Evolutionary conservation across 2,113 vertebrate genomes (phyloP).

Genomic region (Fregata magnificens): DNA sequence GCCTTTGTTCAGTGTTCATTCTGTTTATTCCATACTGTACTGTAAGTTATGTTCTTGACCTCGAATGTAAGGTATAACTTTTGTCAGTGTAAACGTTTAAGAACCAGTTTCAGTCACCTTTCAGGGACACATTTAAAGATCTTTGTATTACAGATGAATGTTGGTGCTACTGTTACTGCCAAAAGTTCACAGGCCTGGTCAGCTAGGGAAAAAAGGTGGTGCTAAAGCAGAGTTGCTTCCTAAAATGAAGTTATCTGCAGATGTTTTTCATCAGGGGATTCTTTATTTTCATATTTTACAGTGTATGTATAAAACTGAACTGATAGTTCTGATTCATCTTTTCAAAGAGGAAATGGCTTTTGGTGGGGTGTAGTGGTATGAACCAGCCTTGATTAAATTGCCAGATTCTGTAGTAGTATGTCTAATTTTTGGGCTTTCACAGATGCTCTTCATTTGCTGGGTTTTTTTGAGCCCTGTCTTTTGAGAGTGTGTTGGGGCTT

Average conservation of each 20-base stretch:
- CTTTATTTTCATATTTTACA: not conserved
- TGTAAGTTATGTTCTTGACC: not conserved
- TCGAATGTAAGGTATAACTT: not conserved
- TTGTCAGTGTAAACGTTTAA: not conserved
- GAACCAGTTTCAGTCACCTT: not conserved
- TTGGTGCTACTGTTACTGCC: not conserved
- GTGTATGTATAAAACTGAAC: not conserved
- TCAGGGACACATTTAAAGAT: not conserved
- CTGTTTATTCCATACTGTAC: not conserved
- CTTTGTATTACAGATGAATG: not conserved
- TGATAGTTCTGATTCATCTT: not conserved
- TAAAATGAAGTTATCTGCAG: not conserved
- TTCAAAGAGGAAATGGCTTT: not conserved
- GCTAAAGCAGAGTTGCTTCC: not conserved
- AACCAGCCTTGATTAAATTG: not conserved
- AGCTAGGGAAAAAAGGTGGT: not conserved
- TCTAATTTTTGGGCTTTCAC: not conserved
- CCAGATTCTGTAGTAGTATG: not conserved
- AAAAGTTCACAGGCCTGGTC: not conserved
- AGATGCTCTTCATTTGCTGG: not conserved
- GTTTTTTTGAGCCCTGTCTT: not conserved
- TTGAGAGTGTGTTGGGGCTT: not conserved
- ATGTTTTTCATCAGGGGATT: not conserved
- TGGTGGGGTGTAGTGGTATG: not conserved
- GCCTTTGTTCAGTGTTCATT: not conserved